These are phyloP conservation scores for Osmerus mordax DNA, from an alignment of 2,113 vertebrate species.

Conservation along the genomic window DNA sequence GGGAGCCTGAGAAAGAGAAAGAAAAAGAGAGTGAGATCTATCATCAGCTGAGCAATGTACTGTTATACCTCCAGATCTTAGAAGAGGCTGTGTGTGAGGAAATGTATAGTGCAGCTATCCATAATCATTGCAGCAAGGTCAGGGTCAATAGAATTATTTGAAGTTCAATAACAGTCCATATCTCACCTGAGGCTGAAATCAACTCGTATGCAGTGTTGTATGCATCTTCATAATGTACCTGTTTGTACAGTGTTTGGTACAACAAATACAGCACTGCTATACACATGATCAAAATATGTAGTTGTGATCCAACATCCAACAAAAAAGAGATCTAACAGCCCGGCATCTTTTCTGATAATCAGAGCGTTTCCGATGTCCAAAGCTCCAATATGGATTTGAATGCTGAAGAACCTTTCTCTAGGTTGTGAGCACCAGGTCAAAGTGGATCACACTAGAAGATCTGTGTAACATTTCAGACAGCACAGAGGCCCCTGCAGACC, in stretches of 20 bases:
- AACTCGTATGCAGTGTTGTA: too few species aligned
- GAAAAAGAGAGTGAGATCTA: constrained; percentile 6
- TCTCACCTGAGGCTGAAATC: too few species aligned
- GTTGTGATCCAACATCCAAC: constrained; percentile 47
- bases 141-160: too few species aligned
- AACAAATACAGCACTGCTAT: too few species aligned
- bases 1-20: too few species aligned
- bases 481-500: constrained; percentile 44
- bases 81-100: background rate
- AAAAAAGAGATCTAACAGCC: constrained; percentile 42
- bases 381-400: constrained; percentile 57
- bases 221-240: too few species aligned
- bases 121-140: too few species aligned
- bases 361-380: constrained; percentile 26
- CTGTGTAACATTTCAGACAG: constrained; percentile 46
- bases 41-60: constrained; percentile 7
- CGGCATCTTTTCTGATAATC: constrained; percentile 43
- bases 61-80: constrained; percentile 11
- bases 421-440: constrained; percentile 55
- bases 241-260: too few species aligned
- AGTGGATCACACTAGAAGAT: constrained; percentile 51
- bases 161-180: too few species aligned
- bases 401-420: constrained; percentile 22
- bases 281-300: background rate
- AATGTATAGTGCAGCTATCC: too few species aligned